Conservation (phyloP, 1,140 invertebrate genomes). For the Druon quercuslanigerum region DNA sequence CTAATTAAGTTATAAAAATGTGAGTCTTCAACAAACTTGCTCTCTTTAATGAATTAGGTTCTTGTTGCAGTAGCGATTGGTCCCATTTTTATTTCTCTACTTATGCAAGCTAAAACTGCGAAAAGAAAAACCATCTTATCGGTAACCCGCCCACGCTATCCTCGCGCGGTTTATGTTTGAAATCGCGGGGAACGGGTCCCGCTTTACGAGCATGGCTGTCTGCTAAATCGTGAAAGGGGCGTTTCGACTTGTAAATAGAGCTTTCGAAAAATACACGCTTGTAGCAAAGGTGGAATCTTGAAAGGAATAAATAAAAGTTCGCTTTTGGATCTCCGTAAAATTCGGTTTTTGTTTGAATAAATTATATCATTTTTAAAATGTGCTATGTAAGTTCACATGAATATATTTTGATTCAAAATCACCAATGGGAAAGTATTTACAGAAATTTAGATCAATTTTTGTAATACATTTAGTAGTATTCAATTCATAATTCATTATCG, state of each 20-base stretch:
- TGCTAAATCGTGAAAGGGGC: not conserved
- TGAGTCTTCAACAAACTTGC: not conserved
- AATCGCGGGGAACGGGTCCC: not conserved
- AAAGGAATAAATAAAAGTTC: not conserved
- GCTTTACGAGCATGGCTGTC: not conserved
- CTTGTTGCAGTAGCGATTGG: not conserved
- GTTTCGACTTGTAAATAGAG: not conserved
- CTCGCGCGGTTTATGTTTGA: not conserved
- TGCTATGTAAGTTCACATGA: no score
- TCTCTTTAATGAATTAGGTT: not conserved
- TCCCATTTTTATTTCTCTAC: conserved; percentile 5
- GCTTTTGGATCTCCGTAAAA: not conserved
- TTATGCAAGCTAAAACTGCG: not conserved
- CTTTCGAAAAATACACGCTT: not conserved
- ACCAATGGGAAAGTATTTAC: no score
- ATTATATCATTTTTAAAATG: not conserved
- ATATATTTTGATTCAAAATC: no score
- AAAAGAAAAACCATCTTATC: conserved; percentile 5
- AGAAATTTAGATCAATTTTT: no score
- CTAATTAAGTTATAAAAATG: not conserved
- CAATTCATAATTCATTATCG: no score
- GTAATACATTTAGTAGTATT: no score
- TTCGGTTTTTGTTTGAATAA: not conserved
- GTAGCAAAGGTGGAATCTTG: not conserved
- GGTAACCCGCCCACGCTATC: not conserved